Evolutionary conservation across 1,140 invertebrate species (phyloP), one percentile per base, ranked within the genome.

Genomic region (Pinna nobilis): DNA sequence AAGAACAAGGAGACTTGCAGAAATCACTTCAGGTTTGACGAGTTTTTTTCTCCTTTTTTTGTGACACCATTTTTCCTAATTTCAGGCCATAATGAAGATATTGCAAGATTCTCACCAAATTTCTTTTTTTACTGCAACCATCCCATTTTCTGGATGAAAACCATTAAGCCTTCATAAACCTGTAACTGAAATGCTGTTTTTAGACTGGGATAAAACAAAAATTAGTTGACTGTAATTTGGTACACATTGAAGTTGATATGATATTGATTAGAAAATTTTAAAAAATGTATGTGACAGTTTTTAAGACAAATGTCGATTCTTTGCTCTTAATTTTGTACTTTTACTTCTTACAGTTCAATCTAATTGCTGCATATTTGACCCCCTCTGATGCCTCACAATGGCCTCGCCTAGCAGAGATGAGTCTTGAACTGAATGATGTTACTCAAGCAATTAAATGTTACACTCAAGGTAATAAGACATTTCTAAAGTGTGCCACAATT

Each of bases 301-400:
- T 9, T n/a, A 37, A 32, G 32, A n/a, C 35, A 61, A n/a, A 11
- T 64, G 60, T 33, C 15, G 20, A 63, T 5, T 25, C 7, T 49
- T 28, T 4, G 9, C 23, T 49, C 18, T 28, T 35, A 55, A 18
- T 68, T 30, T 53, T 18, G 15, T 47, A 18, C 18, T 44, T 28
- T 70, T 1, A 55, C 53, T 69, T 63, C 25, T 81, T 82, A 61
- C 74, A 90, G 88, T 97, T 95, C 87, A 92, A 93, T 23, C 90
- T 97, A 49, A 93, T 98, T 69, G 96, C 95, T 41, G 96, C 95
- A 0, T 94, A 97, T 91, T 90, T 98, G 13, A 93, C 93, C 84
- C 94, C 94, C 0, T 92, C 92, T 74, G 93, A 97, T 90, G 90
- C 92, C 1, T 94, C 95, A 73, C 93, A 95, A 82, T 98, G 97